Percentiles rank a stretch among this genome's conserved stretches.
Conservation (phyloP, 2,888 invertebrate genomes). For the Chymomyza fuscimana region DNA sequence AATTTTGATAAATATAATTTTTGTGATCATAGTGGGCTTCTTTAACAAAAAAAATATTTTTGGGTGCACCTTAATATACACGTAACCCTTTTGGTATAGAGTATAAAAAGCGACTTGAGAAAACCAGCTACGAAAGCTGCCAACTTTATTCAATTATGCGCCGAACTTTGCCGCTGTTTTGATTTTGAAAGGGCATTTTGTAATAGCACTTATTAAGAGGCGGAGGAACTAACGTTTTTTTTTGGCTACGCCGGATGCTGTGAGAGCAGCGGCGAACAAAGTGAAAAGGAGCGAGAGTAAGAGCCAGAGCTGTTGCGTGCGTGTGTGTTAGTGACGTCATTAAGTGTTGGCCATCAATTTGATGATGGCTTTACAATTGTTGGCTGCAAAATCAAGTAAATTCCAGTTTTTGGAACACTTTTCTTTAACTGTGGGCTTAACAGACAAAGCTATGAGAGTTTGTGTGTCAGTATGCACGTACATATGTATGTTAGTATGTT, state of each 20-base stretch:
- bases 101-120: slow-evolving; percentile 19
- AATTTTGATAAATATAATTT: no score
- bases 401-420: slow-evolving; percentile 36
- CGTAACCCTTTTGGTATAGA: neutral
- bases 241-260: slow-evolving; percentile 2
- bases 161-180: neutral
- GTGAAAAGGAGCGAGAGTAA: neutral
- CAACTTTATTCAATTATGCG: slow-evolving; percentile 48
- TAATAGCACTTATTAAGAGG: slow-evolving; percentile 31
- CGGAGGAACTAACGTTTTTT: slow-evolving; percentile 16
- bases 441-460: neutral
- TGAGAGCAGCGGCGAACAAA: neutral
- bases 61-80: no score
- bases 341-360: slow-evolving; percentile 28
- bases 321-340: slow-evolving; percentile 4
- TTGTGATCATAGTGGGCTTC: no score
- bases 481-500: slow-evolving; percentile 27
- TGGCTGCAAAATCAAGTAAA: slow-evolving; percentile 22
- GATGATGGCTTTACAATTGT: slow-evolving; percentile 11
- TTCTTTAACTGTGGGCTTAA: slow-evolving; percentile 18
- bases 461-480: neutral
- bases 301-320: neutral
- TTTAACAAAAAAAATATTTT: no score
- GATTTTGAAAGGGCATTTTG: slow-evolving; percentile 61
- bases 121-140: neutral